Base-by-base conservation (phyloP, 2,888 invertebrate species). In the Ectobius pallidus region DNA sequence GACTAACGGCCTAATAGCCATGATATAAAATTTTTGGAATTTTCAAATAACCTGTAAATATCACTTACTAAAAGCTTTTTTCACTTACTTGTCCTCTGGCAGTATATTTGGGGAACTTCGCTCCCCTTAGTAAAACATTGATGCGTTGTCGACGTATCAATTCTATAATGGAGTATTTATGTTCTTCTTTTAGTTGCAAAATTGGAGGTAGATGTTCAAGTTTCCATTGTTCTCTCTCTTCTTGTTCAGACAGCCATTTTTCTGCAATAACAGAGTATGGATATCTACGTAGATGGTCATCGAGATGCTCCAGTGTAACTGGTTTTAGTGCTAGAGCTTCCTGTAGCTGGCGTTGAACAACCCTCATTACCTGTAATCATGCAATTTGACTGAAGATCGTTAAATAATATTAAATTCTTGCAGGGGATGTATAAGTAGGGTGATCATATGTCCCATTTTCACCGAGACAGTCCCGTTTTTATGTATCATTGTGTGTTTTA, bases 321-420 rank as follows among this genome's bases (percentile, higher is more conserved):
- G 75, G 73, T 39, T 69, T 58, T 25, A 34, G 25, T 1, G 39
- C 14, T 22, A 75, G 55, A 0, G 70, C 58, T 49, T 73, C 70
- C 14, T 11, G n/a, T 4, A 75, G n/a, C 34, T 75, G 75, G n/a
- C 73, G 73, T 9, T 62, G 69, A 27, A 75, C 14, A 34, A 74
- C 75, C 42, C 18, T 32, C 52, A 74, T 32, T 32, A 75, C 73
- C 73, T 75, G 58, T 1, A 65, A 34, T 52, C n/a, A n/a, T n/a
- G n/a, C n/a, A n/a, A n/a, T n/a, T n/a, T n/a, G n/a, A n/a, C n/a
- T 11, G n/a, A 30, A 22, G 20, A 22, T 58, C 14, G 1, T 1
- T 1, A 58, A n/a, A n/a, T n/a, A n/a, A n/a, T n/a, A n/a, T n/a
- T n/a, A n/a, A n/a, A n/a, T n/a, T n/a, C n/a, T n/a, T n/a, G n/a